Conservation (phyloP, 2,797 vertebrate genomes). For the Hozukius guyotensis region DNA sequence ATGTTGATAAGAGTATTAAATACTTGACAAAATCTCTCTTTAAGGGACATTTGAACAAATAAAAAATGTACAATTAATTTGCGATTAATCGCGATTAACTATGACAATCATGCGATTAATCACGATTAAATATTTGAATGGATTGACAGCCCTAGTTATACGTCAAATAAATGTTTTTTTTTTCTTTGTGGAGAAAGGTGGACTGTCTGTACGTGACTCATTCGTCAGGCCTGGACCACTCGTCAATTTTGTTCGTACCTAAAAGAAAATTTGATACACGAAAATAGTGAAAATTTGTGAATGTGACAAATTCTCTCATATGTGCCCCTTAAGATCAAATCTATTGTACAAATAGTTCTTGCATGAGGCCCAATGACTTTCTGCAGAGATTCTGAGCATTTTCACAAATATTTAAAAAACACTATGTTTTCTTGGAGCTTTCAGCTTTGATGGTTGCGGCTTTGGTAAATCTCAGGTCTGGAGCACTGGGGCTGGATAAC, state of each 20-base stretch:
- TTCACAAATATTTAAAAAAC: neutral
- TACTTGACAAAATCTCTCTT: no score
- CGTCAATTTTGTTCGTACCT: neutral
- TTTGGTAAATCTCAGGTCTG: conserved; percentile 7
- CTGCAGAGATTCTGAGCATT: neutral
- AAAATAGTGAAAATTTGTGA: neutral
- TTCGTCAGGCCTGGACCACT: neutral
- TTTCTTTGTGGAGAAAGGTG: neutral
- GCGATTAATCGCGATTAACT: no score
- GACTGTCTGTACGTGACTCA: neutral
- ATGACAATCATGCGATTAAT: no score
- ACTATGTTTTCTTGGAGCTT: neutral
- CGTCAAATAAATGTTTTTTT: neutral
- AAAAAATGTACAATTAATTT: no score
- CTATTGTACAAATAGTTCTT: neutral
- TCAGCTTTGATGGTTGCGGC: neutral
- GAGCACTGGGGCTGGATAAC: neutral
- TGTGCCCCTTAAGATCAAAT: neutral
- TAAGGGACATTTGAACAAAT: no score
- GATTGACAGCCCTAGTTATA: neutral
- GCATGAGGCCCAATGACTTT: neutral
- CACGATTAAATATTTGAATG: no score
- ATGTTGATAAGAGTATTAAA: no score
- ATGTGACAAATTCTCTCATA: neutral
- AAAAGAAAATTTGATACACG: neutral